phyloP scores from a whole-genome alignment of 2,888 invertebrate species.

The Poecilus cupreus region DNA sequence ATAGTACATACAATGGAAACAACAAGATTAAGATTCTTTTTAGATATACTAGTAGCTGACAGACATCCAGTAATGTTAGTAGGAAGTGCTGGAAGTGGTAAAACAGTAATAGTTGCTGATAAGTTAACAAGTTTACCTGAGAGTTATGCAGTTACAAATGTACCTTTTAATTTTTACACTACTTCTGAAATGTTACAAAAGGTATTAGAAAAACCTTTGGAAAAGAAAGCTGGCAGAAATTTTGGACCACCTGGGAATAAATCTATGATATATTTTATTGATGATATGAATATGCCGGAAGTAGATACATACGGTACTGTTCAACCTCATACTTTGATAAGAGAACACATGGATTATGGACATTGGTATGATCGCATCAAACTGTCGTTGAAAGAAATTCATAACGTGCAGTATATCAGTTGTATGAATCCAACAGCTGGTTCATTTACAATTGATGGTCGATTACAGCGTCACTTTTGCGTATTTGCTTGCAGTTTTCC shows the following conservation, averaged over 20 bases:
- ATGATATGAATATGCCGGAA: slow-evolving; percentile 98
- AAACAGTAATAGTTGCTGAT: slow-evolving; percentile 92
- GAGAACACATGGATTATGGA: slow-evolving; percentile 94
- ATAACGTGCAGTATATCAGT: slow-evolving; percentile 94
- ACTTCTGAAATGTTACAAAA: slow-evolving; percentile 93
- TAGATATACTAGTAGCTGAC: slow-evolving; percentile 87
- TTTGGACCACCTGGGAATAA: slow-evolving; percentile 96
- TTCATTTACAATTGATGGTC: slow-evolving; percentile 93
- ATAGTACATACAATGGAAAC: slow-evolving; percentile 94
- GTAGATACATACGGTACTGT: slow-evolving; percentile 96
- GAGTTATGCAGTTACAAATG: slow-evolving; percentile 88
- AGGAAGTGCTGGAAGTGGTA: slow-evolving; percentile 92
- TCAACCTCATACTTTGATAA: slow-evolving; percentile 93
- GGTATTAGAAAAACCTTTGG: slow-evolving; percentile 91
- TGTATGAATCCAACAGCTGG: slow-evolving; percentile 98
- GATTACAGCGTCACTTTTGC: slow-evolving; percentile 91
- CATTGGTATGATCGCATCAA: slow-evolving; percentile 97
- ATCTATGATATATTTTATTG: slow-evolving; percentile 93
- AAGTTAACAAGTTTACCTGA: slow-evolving; percentile 85
- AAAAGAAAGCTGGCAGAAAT: slow-evolving; percentile 95
- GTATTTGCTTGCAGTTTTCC: slow-evolving; percentile 94
- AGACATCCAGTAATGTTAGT: slow-evolving; percentile 93
- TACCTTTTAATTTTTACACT: slow-evolving; percentile 96
- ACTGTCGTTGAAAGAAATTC: slow-evolving; percentile 90
- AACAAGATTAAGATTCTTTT: slow-evolving; percentile 85